Evolutionary conservation across 2,113 vertebrate genomes (phyloP), one percentile per base, ranked within the genome.

Genomic region (Neopipo cinnamomea): DNA sequence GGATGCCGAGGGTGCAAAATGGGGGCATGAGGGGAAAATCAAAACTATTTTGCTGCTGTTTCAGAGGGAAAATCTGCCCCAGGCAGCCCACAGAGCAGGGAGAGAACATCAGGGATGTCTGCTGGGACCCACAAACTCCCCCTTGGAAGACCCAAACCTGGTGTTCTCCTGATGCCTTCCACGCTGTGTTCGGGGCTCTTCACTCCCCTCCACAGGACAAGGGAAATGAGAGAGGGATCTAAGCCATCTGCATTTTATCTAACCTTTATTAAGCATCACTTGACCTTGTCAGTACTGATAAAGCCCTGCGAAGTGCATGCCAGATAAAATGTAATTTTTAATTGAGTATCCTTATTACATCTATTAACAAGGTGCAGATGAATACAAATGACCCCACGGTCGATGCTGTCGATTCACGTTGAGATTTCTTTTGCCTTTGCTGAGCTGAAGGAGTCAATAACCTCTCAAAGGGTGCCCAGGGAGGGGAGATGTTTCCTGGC

Each of bases 241-340:
- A 14, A 73, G 46, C 53, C 87, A 53, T 49, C 95, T 96, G 84
- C 78, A 76, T 93, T 86, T 89, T 55, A 30, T 37, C 50, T 2
- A 61, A 86, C 84, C 92, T 82, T 94, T 84, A 83, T 71, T 78
- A 96, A 97, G 89, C 92, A 71, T 50, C 91, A 55, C 88, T 96
- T 97, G 96, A 94, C 94, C 95, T 92, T 90, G 95, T 81, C 91
- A 93, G 93, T 53, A 87, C 96, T 15, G 53, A 84, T 91, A 80
- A 92, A 85, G 90, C 71, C 80, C 84, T 42, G 78, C 39, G 72
- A 96, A 63, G 81, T 42, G 93, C 85, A 84, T 1, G 74, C 80
- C 90, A 94, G 88, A 78, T 68, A 85, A 94, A 95, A 92, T 27
- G 78, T 91, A 93, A 84, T 95, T 96, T 91, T 90, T 86, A 96